phyloP scores from a whole-genome alignment of 2,888 invertebrate genomes.

The Cephus nigrinus region DNA sequence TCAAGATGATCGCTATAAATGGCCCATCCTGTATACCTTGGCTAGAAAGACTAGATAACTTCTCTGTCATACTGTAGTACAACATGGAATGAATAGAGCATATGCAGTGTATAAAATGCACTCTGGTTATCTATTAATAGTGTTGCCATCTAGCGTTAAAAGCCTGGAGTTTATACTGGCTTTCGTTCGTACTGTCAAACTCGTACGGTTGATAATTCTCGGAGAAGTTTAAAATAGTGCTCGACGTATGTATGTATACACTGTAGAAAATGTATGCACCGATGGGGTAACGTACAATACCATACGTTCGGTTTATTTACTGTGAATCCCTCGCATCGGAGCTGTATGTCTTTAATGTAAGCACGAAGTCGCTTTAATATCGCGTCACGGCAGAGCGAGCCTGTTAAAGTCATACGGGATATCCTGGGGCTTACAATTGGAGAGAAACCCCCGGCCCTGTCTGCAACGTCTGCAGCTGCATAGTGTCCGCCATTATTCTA shows the following conservation, averaged over 20 bases:
- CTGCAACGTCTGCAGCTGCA: background rate
- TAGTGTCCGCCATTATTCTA: background rate
- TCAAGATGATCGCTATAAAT: too few relatives aligned
- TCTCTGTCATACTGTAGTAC: background rate
- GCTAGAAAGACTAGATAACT: background rate
- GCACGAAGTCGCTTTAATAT: constrained; percentile 25
- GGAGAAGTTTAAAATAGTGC: background rate
- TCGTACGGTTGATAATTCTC: background rate
- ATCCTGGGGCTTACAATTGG: constrained; percentile 32
- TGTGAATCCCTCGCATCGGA: background rate
- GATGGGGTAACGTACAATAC: background rate
- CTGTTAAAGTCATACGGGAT: constrained; percentile 36
- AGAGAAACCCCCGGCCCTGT: background rate
- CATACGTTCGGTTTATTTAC: background rate
- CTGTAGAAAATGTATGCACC: background rate
- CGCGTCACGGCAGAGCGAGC: constrained; percentile 40
- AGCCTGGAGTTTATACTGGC: background rate
- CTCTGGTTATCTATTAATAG: background rate
- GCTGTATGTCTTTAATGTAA: constrained; percentile 18
- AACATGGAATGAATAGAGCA: background rate
- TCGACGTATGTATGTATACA: background rate
- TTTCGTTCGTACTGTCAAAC: background rate
- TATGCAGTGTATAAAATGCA: background rate
- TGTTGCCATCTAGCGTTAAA: background rate
- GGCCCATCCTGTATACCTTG: background rate